Conservation (phyloP, 2,113 vertebrate species). For the Hemibates koningsi region DNA sequence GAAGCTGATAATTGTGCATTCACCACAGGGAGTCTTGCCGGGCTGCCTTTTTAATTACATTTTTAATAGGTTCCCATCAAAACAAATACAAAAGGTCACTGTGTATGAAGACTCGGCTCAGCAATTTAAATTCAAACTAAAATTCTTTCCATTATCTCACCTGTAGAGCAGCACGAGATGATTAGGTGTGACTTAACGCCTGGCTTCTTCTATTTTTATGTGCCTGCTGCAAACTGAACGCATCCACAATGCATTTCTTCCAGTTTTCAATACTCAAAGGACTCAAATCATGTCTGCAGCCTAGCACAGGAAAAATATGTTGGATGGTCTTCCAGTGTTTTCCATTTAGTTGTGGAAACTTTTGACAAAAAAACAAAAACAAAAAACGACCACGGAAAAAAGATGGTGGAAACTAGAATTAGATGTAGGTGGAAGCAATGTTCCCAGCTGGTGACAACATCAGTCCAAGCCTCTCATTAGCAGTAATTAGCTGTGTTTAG, state of each 20-base stretch:
- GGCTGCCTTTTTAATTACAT: conserved; percentile 52
- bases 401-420: not conserved
- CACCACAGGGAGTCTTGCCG: conserved; percentile 31
- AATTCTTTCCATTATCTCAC: conserved; percentile 35
- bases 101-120: not conserved
- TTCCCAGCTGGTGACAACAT: conserved; percentile 60
- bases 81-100: conserved; percentile 50
- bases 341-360: not conserved
- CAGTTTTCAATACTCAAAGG: not conserved
- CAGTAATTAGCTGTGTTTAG: conserved; percentile 65
- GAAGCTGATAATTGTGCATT: conserved; percentile 47
- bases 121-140: not conserved
- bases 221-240: not conserved
- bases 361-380: not conserved
- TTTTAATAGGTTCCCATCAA: conserved; percentile 54
- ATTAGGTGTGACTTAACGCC: not conserved
- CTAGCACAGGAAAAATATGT: not conserved
- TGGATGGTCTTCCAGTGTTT: not conserved
- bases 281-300: not conserved
- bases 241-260: not conserved
- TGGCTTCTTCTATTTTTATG: not conserved
- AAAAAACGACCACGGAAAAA: not conserved
- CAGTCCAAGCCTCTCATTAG: conserved; percentile 62
- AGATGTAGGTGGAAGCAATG: conserved; percentile 13
- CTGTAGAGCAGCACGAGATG: not conserved